Percentiles rank a stretch among this genome's conserved stretches.
These are phyloP conservation scores for Macheiramphus alcinus DNA, from an alignment of 2,113 vertebrate genomes.

Conservation along the genomic window DNA sequence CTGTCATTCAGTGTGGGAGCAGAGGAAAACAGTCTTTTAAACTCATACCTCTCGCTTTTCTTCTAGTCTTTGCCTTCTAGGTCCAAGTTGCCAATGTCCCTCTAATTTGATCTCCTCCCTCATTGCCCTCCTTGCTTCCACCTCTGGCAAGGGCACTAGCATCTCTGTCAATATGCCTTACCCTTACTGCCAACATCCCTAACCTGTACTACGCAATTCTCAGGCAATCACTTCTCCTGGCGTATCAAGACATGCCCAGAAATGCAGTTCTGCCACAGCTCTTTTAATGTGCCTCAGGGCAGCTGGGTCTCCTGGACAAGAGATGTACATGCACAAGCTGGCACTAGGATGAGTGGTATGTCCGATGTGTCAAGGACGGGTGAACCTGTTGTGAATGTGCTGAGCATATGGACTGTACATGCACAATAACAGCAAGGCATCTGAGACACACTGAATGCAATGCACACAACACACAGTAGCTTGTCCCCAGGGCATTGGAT, in stretches of 20 bases:
- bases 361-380: background rate
- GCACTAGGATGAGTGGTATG: background rate
- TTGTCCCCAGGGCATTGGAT: background rate
- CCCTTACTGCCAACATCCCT: background rate
- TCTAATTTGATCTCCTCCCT: background rate
- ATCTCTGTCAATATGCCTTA: background rate
- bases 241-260: background rate
- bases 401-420: background rate
- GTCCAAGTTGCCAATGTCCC: background rate
- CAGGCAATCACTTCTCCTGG: background rate
- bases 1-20: background rate
- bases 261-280: background rate
- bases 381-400: background rate
- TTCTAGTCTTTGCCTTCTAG: background rate
- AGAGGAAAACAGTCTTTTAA: background rate
- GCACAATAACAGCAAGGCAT: background rate
- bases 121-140: background rate
- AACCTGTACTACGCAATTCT: background rate
- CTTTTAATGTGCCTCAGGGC: background rate
- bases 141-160: background rate
- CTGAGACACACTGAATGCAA: background rate
- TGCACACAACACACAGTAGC: background rate
- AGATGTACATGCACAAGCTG: background rate
- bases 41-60: background rate
- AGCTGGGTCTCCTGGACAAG: background rate